Conservation (phyloP, 2,113 vertebrate species). For the Gopherus flavomarginatus region DNA sequence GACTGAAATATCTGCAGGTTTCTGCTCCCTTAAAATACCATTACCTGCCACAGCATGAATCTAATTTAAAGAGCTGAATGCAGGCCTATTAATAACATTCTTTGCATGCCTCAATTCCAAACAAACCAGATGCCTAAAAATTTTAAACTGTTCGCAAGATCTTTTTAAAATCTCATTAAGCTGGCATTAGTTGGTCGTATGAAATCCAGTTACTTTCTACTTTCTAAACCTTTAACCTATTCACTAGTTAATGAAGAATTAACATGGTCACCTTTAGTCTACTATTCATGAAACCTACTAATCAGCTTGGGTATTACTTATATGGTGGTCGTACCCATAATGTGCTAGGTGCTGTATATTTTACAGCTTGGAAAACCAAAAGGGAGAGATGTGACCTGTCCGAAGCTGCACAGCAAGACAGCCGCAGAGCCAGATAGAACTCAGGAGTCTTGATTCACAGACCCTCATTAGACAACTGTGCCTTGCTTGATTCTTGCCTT, state of each 20-base stretch:
- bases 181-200: constrained; percentile 65
- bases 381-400: background rate
- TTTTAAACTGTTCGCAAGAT: constrained; percentile 47
- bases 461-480: background rate
- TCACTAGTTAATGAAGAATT: background rate
- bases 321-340: fast-evolving
- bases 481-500: background rate
- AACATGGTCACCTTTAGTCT: background rate
- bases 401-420: background rate
- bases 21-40: background rate
- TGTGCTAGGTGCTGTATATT: background rate
- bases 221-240: background rate
- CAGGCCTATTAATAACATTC: constrained; percentile 69
- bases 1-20: background rate
- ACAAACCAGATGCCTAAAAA: constrained; percentile 41
- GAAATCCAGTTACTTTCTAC: constrained; percentile 16
- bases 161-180: constrained; percentile 72
- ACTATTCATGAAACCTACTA: background rate
- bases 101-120: constrained; percentile 65
- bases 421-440: background rate
- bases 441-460: background rate
- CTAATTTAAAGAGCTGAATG: constrained; percentile 15
- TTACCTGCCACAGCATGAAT: constrained; percentile 41
- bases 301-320: background rate
- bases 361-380: background rate